Percentiles rank a stretch among this genome's conserved stretches.
These are phyloP conservation scores for Brachypalpus laphriformis DNA, from an alignment of 2,888 invertebrate genomes.

Conservation along the genomic window DNA sequence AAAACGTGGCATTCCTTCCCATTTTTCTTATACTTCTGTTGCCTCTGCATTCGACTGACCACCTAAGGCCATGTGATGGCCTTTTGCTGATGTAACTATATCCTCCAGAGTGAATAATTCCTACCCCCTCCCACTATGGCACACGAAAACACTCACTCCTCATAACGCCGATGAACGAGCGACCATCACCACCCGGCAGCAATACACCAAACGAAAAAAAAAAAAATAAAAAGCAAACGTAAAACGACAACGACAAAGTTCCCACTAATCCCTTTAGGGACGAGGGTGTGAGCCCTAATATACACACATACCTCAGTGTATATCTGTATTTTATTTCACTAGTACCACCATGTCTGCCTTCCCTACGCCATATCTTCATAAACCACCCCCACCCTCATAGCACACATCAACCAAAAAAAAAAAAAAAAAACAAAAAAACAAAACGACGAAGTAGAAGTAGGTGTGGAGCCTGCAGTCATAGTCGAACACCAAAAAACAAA, in stretches of 20 bases:
- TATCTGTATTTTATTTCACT: constrained; percentile 50
- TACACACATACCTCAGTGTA: constrained; percentile 28
- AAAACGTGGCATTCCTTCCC: not conserved
- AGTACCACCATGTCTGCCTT: constrained; percentile 56
- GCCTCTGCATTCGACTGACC: constrained; percentile 31
- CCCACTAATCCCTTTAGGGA: constrained; percentile 73
- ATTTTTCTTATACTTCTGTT: not conserved
- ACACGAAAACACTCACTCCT: constrained; percentile 20
- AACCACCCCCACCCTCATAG: constrained; percentile 18
- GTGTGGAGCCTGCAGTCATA: constrained; percentile 74
- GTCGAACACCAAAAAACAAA: constrained; percentile 72
- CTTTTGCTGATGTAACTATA: constrained; percentile 64
- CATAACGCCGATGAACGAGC: constrained; percentile 25
- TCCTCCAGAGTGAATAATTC: constrained; percentile 61
- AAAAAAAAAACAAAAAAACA: constrained; percentile 33
- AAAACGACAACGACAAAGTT: constrained; percentile 71
- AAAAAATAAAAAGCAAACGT: constrained; percentile 26
- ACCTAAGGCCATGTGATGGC: constrained; percentile 63
- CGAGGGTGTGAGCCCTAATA: constrained; percentile 56
- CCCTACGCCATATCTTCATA: constrained; percentile 31
- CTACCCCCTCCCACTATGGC: constrained; percentile 1
- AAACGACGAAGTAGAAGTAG: constrained; percentile 60
- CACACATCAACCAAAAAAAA: constrained; percentile 39
- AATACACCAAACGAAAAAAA: constrained; percentile 11
- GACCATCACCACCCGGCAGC: constrained; percentile 57